These are phyloP conservation scores for Xestia xanthographa DNA, from an alignment of 2,888 invertebrate genomes.

Conservation along the genomic window DNA sequence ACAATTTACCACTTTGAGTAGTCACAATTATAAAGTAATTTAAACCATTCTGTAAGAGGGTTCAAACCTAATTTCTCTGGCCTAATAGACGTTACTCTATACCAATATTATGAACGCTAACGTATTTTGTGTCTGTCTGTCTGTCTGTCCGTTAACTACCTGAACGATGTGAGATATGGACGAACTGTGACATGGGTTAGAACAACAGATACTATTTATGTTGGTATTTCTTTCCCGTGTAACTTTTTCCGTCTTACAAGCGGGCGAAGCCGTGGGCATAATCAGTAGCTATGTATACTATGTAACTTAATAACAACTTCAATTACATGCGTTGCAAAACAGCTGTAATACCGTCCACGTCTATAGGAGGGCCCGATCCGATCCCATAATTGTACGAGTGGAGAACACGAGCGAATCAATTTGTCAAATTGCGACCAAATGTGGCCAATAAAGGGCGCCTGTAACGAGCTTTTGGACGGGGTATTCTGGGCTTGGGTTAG, in stretches of 20 bases:
- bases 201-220: neutral
- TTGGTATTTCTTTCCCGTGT: neutral
- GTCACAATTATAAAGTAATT: neutral
- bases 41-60: neutral
- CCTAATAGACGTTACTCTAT: neutral
- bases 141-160: neutral
- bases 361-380: constrained; percentile 67
- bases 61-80: neutral
- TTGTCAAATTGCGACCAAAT: constrained; percentile 76
- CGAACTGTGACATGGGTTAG: neutral
- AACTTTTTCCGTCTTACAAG: neutral
- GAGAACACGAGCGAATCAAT: constrained; percentile 77
- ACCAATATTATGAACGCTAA: neutral
- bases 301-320: constrained; percentile 23
- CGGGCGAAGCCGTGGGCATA: neutral
- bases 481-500: constrained; percentile 57
- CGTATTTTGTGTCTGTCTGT: neutral
- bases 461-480: constrained; percentile 67
- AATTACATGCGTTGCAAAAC: constrained; percentile 54
- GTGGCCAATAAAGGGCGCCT: constrained; percentile 72
- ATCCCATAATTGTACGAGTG: constrained; percentile 74
- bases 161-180: neutral
- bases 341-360: constrained; percentile 45
- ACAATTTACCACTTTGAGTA: neutral
- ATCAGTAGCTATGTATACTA: neutral